Evolutionary conservation across 2,113 vertebrate species (phyloP).

Genomic region (Ahaetulla prasina): DNA sequence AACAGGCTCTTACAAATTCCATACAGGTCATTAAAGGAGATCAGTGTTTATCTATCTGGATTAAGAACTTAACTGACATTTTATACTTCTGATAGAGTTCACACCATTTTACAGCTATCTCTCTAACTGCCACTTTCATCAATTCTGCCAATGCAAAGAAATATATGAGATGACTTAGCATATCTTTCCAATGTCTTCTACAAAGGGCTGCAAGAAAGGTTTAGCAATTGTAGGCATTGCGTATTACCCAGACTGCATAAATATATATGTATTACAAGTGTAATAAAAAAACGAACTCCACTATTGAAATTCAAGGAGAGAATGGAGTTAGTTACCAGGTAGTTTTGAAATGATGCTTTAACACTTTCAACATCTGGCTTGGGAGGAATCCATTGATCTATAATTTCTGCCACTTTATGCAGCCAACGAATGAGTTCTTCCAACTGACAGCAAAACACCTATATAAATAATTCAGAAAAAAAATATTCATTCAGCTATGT

Average conservation of each 20-base stretch:
- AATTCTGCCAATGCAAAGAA: background rate
- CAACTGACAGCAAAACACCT: conserved; percentile 86
- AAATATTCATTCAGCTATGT: background rate
- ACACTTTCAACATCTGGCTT: conserved; percentile 58
- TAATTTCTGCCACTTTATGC: conserved; percentile 65
- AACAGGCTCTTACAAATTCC: background rate
- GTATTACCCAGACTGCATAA: background rate
- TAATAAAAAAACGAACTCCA: background rate
- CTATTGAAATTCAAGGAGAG: background rate
- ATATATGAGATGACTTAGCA: background rate
- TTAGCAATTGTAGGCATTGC: background rate
- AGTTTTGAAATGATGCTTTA: conserved; percentile 75
- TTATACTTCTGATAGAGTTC: background rate
- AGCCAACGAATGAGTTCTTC: conserved; percentile 84
- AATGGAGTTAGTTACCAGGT: conserved; percentile 76
- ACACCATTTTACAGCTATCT: background rate
- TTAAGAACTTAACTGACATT: background rate
- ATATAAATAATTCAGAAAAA: conserved; percentile 31
- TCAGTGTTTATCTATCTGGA: background rate
- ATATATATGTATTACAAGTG: background rate
- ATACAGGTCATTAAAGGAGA: background rate
- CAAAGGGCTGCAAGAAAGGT: background rate
- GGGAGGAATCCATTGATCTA: conserved; percentile 64
- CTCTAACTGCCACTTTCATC: background rate
- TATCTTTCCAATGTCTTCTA: background rate